Evolutionary conservation across 35 echinoderm and acorn worm species (phyloP), one percentile per base, ranked within the genome.

Genomic region (Ophiothrix spiculata): DNA sequence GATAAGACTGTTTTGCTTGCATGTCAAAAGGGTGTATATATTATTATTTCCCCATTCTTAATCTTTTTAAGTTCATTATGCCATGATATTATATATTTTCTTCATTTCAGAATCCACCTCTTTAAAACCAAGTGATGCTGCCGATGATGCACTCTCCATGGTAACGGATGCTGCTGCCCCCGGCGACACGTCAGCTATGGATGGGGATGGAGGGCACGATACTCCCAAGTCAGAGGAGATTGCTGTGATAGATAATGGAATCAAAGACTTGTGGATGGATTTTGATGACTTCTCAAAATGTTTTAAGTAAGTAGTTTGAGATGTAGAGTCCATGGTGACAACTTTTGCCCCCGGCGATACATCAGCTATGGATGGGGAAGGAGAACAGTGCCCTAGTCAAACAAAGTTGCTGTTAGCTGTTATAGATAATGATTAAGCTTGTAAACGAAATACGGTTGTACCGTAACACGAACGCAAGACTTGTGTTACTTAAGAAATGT

Each of bases 231-330:
- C 38, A 0, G 81, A 76, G 13, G 85, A 87, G 45, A 69, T 31
- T 16, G 35, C 49, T 29, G 32, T 85, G 36, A n/a, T 75, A 32
- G 81, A 89, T 33, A 39, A 33, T 1, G 77, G 63, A 16, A 85
- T 81, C 33, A 97, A 91, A 39, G 88, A 97, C n/a, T 87, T 97
- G 54, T 97, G 95, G 95, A 97, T 97, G 95, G 91, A 97, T 37
- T 97, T 97, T 97, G 95, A 97, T 38, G 95, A 97, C 76, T 97
- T 97, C 81, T 93, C 87, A 54, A 97, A 97, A 81, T 97, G 95
- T 80, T 97, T 97, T 82, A 97, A 97, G 95, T 97, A 74, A 83
- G 94, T 88, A 38, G 25, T 28, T 33, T 36, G 29, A 28, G 25
- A 8, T 31, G 74, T 76, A 31, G 19, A 49, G n/a, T 97, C 94